phyloP scores from a whole-genome alignment of 2,797 vertebrate species.

The Mormyrus hasselquistii region DNA sequence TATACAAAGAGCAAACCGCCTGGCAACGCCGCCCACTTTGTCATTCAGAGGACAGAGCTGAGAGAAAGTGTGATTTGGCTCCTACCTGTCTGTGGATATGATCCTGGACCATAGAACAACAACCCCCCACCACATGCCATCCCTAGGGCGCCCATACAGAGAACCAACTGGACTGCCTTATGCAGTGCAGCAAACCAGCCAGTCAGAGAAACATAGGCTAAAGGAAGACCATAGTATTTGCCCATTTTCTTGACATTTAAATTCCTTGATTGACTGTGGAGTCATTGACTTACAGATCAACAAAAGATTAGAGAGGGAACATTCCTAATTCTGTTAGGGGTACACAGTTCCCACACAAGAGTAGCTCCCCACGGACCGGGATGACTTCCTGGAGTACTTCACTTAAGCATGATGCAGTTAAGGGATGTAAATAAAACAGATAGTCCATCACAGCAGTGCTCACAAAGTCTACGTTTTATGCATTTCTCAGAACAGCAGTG shows the following conservation, averaged over 20 bases:
- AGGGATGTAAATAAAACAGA: constrained; percentile 43
- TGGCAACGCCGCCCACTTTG: background rate
- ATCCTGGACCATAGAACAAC: background rate
- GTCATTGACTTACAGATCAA: background rate
- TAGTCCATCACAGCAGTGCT: constrained; percentile 32
- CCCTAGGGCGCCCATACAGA: background rate
- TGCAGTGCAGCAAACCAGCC: background rate
- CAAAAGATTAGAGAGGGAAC: background rate
- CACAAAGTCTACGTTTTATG: constrained; percentile 33
- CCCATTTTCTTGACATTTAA: background rate
- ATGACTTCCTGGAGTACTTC: background rate
- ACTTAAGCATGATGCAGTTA: background rate
- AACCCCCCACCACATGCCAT: background rate
- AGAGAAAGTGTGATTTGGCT: background rate
- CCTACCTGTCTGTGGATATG: background rate
- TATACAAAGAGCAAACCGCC: background rate
- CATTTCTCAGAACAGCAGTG: constrained; percentile 32
- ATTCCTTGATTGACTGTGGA: background rate
- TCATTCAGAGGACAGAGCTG: background rate
- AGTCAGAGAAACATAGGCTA: background rate
- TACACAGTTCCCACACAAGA: background rate
- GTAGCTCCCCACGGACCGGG: background rate
- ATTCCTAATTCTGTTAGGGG: constrained; percentile 14
- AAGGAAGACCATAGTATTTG: background rate
- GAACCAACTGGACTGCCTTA: background rate